Percentiles rank a stretch among this genome's conserved stretches.
These are phyloP conservation scores for Syngnathus floridae DNA, from an alignment of 2,113 vertebrate genomes.

Conservation along the genomic window DNA sequence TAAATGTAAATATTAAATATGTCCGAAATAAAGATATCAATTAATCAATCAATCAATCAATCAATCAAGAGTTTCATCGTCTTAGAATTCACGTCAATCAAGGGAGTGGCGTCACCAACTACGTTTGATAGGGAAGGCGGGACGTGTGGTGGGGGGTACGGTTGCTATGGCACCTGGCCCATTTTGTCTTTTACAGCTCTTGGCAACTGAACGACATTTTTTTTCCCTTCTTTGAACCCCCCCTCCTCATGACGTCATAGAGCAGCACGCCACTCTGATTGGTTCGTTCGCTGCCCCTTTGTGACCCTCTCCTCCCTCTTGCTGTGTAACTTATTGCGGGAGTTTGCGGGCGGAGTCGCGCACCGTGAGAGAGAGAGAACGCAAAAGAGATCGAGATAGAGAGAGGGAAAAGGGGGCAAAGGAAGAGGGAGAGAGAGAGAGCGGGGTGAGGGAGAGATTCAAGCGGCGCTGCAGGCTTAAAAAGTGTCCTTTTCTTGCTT, in stretches of 20 bases:
- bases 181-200: conserved; percentile 1
- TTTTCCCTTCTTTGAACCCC: not conserved
- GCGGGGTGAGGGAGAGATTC: conserved; percentile 62
- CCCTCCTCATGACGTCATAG: not conserved
- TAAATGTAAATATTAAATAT: too few relatives aligned
- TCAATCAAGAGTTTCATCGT: too few relatives aligned
- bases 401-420: conserved; percentile 63
- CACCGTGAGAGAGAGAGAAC: conserved; percentile 61
- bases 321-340: conserved; percentile 63
- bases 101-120: not conserved
- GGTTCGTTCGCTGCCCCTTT: not conserved
- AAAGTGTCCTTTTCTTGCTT: conserved; percentile 67
- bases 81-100: too few relatives aligned
- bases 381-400: conserved; percentile 64
- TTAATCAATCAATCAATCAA: too few relatives aligned
- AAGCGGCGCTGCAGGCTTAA: conserved; percentile 54
- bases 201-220: conserved; percentile 1
- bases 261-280: not conserved
- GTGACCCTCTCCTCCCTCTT: conserved; percentile 5
- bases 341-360: conserved; percentile 58
- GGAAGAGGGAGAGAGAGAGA: conserved; percentile 66
- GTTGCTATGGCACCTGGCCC: conserved; percentile 8
- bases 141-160: not conserved
- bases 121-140: not conserved
- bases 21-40: too few relatives aligned